Evolutionary conservation across 2,113 vertebrate genomes (phyloP).

Genomic region (Misgurnus mizolepis): DNA sequence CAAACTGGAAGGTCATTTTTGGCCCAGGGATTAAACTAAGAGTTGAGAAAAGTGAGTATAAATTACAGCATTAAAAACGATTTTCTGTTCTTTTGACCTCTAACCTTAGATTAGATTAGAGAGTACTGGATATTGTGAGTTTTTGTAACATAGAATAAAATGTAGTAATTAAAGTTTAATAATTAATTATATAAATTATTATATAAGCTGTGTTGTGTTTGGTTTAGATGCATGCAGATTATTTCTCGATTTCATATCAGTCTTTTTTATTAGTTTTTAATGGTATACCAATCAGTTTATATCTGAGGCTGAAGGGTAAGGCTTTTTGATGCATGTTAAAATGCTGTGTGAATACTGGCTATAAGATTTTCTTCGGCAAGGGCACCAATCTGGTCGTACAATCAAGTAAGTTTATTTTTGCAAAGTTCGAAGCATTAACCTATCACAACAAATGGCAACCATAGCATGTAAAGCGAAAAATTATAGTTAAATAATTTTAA

Average conservation of each 20-base stretch:
- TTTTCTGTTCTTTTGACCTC: background rate
- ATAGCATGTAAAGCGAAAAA: background rate
- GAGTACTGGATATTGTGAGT: background rate
- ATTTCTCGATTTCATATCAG: background rate
- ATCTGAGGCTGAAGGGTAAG: background rate
- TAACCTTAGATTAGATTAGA: background rate
- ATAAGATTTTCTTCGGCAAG: constrained; percentile 34
- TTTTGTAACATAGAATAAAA: background rate
- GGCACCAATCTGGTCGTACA: constrained; percentile 17
- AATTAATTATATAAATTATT: too few species aligned
- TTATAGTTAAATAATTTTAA: background rate
- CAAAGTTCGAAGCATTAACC: background rate
- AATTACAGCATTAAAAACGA: background rate
- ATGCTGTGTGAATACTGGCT: constrained; percentile 36
- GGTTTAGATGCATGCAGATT: background rate
- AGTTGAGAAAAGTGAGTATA: constrained; percentile 58
- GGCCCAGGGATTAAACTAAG: constrained; percentile 56
- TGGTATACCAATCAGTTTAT: background rate
- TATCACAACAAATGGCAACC: background rate
- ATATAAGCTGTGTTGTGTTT: background rate
- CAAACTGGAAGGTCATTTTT: constrained; percentile 49
- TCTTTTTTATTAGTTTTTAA: background rate
- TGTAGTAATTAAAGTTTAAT: too few species aligned
- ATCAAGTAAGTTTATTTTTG: constrained; percentile 29
- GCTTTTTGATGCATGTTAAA: background rate